These are phyloP conservation scores for Thysanoteuthis rhombus DNA, from an alignment of 2,888 invertebrate genomes.

Conservation along the genomic window DNA sequence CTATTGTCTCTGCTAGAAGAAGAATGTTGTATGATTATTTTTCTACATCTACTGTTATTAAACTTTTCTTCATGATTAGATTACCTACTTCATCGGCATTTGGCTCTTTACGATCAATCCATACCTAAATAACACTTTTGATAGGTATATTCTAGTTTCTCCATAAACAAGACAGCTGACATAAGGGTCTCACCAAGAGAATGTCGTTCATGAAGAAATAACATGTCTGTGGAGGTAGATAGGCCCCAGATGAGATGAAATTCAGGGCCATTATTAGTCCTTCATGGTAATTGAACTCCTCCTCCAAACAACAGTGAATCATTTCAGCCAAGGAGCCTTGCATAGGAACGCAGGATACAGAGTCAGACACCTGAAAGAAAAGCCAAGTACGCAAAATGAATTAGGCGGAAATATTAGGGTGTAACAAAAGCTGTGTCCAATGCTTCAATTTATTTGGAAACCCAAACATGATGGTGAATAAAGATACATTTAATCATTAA, in stretches of 20 bases:
- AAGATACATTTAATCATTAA: no score
- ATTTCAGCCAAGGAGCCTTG: conserved; percentile 39
- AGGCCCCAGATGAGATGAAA: conserved; percentile 33
- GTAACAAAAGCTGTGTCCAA: no score
- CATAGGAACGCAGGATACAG: conserved; percentile 30
- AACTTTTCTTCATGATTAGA: no score
- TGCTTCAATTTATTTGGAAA: no score
- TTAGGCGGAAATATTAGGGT: not conserved
- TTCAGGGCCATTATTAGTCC: conserved; percentile 29
- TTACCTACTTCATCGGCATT: no score
- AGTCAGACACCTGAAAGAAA: not conserved
- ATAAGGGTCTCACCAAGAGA: conserved; percentile 33
- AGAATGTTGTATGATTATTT: no score
- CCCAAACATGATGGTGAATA: no score
- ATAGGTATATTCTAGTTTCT: no score
- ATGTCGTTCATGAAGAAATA: conserved; percentile 40
- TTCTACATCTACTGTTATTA: no score
- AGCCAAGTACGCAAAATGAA: not conserved
- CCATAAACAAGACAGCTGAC: not conserved
- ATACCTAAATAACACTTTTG: no score
- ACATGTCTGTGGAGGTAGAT: conserved; percentile 36
- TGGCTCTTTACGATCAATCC: no score
- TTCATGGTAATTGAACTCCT: conserved; percentile 34
- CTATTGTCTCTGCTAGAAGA: no score
- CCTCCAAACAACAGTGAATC: conserved; percentile 46